A percentile compares a stretch with the other conserved stretches of the same genome.
phyloP scores from a whole-genome alignment of 2,113 vertebrate genomes.

The Pteruthius melanotis region DNA sequence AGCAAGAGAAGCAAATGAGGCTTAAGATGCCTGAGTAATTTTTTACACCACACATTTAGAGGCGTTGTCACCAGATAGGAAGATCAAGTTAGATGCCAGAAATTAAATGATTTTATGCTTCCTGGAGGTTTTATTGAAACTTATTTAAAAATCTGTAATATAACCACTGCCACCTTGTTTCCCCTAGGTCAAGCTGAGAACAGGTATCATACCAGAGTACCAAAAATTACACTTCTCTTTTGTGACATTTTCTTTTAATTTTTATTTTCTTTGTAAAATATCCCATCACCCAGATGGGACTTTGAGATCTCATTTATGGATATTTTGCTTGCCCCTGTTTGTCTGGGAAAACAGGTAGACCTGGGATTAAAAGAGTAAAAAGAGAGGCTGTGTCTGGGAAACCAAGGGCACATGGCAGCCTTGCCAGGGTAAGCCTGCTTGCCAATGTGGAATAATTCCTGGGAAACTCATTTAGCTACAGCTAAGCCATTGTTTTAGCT shows the following conservation, averaged over 20 bases:
- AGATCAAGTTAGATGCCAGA: neutral
- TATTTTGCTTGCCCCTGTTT: neutral
- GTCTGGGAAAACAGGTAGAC: neutral
- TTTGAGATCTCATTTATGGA: neutral
- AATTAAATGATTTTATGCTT: neutral
- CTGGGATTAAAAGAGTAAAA: neutral
- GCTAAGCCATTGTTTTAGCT: neutral
- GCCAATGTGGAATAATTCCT: neutral
- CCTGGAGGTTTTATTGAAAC: neutral
- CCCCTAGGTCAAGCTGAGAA: neutral
- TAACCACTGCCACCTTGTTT: neutral
- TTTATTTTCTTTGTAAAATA: neutral
- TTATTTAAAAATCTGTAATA: neutral
- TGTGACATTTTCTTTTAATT: neutral
- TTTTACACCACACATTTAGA: neutral
- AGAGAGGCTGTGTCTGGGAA: neutral
- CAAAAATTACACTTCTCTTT: neutral
- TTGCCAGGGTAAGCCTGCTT: neutral
- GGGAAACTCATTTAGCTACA: neutral
- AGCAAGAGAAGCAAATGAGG: neutral
- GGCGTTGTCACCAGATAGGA: neutral
- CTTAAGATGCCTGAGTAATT: neutral
- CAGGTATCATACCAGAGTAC: neutral
- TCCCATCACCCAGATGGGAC: neutral
- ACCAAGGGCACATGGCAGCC: rapidly evolving